Conservation (phyloP, 2,888 invertebrate species). For the Vesta saturnalis region DNA sequence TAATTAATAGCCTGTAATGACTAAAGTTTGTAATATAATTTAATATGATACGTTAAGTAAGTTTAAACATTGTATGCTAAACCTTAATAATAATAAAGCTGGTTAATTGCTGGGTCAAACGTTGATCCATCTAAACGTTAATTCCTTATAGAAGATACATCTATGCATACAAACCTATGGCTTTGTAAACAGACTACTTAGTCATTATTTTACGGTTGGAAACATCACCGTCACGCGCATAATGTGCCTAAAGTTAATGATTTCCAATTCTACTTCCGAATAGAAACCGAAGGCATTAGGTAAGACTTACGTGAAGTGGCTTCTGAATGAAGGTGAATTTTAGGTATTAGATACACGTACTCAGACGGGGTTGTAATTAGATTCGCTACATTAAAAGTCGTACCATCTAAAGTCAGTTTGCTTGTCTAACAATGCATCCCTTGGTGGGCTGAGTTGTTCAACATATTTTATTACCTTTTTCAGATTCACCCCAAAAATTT, state of each 20-base stretch:
- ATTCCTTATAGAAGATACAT: conserved; percentile 15
- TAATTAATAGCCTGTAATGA: no score
- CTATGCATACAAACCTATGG: conserved; percentile 23
- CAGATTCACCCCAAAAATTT: conserved; percentile 52
- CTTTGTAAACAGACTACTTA: conserved; percentile 41
- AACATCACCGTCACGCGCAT: conserved; percentile 41
- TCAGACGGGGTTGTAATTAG: conserved; percentile 55
- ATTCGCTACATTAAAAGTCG: conserved; percentile 54
- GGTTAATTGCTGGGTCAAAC: conserved; percentile 20
- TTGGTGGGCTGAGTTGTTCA: conserved; percentile 49
- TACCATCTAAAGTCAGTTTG: conserved; percentile 46
- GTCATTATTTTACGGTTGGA: conserved; percentile 41
- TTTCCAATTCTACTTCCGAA: conserved; percentile 33
- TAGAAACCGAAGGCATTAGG: conserved; percentile 28
- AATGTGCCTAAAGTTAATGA: conserved; percentile 40
- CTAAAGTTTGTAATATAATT: neutral
- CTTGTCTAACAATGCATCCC: conserved; percentile 38
- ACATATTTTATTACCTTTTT: conserved; percentile 56
- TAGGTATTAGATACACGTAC: conserved; percentile 53
- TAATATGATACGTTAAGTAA: neutral
- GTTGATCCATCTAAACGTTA: conserved; percentile 20
- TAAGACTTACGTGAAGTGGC: conserved; percentile 46
- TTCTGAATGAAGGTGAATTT: conserved; percentile 44
- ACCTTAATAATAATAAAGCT: conserved; percentile 29
- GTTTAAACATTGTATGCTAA: conserved; percentile 17